Evolutionary conservation across 2,797 vertebrate genomes (phyloP).

Genomic region (Epinephelus malabaricus): DNA sequence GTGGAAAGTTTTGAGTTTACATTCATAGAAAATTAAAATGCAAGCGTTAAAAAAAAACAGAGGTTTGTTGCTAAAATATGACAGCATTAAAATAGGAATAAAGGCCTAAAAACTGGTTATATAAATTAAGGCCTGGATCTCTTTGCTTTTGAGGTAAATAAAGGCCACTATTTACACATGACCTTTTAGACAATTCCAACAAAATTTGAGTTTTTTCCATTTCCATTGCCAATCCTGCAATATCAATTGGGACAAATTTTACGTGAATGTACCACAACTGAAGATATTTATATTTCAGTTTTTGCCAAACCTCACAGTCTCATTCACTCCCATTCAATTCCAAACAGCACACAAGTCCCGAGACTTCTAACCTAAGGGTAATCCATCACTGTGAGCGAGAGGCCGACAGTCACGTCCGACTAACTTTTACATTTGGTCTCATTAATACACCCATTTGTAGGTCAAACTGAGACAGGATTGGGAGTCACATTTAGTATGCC

Average conservation of each 20-base stretch:
- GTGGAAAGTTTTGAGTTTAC: not conserved
- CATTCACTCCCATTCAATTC: slow-evolving; percentile 69
- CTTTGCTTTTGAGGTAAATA: not conserved
- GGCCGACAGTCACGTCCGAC: not conserved
- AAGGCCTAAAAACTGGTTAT: not conserved
- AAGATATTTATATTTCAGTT: slow-evolving; percentile 43
- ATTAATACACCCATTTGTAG: not conserved
- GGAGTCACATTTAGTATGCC: not conserved
- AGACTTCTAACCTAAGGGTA: slow-evolving; percentile 21
- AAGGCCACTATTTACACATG: not conserved
- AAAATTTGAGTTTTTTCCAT: slow-evolving; percentile 26
- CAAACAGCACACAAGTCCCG: slow-evolving; percentile 60
- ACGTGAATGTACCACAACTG: slow-evolving; percentile 54
- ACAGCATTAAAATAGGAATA: too few relatives aligned
- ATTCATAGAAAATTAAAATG: not conserved
- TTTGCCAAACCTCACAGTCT: slow-evolving; percentile 50
- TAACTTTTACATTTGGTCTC: not conserved
- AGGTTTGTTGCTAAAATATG: too few relatives aligned
- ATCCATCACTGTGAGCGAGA: slow-evolving; percentile 15
- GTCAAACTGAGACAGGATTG: slow-evolving; percentile 3
- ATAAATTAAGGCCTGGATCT: not conserved
- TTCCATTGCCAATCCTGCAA: not conserved
- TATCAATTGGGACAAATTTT: slow-evolving; percentile 12
- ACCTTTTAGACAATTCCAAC: slow-evolving; percentile 13
- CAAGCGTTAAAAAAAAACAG: too few relatives aligned